phyloP scores from a whole-genome alignment of 2,888 invertebrate species.

The Acrocera orbiculus region DNA sequence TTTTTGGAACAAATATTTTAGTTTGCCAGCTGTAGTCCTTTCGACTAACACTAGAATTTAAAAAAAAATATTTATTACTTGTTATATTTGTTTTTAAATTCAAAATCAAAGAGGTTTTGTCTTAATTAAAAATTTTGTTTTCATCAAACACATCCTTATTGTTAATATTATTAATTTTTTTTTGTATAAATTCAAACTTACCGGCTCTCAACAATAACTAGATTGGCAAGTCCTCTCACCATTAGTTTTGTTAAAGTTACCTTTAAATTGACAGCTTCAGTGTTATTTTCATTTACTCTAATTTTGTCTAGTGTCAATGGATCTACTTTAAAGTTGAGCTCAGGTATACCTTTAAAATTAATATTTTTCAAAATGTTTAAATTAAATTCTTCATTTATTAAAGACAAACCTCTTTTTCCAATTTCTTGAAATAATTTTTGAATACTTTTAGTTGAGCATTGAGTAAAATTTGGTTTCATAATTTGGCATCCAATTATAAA shows the following conservation, averaged over 20 bases:
- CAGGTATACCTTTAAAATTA: constrained; percentile 25
- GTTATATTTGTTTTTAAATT: constrained; percentile 23
- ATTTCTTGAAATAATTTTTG: constrained; percentile 38
- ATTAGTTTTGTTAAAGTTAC: constrained; percentile 44
- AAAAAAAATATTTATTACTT: not conserved
- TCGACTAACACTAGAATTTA: constrained; percentile 39
- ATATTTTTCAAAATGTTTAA: too few relatives aligned
- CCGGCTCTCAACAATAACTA: constrained; percentile 40
- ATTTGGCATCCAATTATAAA: constrained; percentile 44
- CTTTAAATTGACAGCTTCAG: constrained; percentile 45
- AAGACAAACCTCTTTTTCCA: too few relatives aligned
- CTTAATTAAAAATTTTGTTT: too few relatives aligned
- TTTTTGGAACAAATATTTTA: constrained; percentile 43
- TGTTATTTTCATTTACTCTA: constrained; percentile 43
- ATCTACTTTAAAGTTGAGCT: constrained; percentile 34
- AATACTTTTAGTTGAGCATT: constrained; percentile 42
- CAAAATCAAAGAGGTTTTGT: too few relatives aligned
- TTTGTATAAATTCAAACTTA: too few relatives aligned
- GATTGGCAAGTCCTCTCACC: constrained; percentile 42
- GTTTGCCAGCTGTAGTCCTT: constrained; percentile 54
- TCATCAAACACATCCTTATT: too few relatives aligned
- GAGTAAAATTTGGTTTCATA: constrained; percentile 43
- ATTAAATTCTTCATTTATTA: too few relatives aligned
- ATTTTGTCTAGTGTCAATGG: constrained; percentile 42
- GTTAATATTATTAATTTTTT: too few relatives aligned